These are phyloP conservation scores for Pelecanus crispus DNA, from an alignment of 2,113 vertebrate genomes.

Conservation along the genomic window DNA sequence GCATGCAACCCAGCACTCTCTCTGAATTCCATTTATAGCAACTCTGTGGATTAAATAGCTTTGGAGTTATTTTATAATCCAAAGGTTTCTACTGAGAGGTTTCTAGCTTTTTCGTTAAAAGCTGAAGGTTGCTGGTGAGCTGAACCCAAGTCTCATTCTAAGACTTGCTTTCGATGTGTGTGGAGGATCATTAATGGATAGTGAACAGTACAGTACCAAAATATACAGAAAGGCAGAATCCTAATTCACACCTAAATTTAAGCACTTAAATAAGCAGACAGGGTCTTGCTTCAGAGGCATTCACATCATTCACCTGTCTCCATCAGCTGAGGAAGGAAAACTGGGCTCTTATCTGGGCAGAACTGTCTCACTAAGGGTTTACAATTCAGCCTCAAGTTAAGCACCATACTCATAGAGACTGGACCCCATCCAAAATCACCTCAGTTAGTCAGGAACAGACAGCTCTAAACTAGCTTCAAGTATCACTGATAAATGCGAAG, in stretches of 20 bases:
- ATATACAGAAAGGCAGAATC: background rate
- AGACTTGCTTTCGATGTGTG: background rate
- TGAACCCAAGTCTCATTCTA: background rate
- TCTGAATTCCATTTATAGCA: background rate
- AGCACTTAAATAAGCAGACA: background rate
- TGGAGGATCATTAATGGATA: background rate
- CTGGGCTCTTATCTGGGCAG: background rate
- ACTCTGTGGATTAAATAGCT: background rate
- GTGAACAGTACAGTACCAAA: background rate
- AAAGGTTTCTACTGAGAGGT: background rate
- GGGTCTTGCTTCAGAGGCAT: background rate
- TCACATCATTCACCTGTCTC: background rate
- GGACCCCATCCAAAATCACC: background rate
- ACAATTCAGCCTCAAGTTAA: background rate
- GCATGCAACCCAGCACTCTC: background rate
- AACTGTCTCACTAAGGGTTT: background rate
- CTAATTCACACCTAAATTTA: background rate
- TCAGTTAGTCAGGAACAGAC: background rate
- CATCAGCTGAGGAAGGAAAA: background rate
- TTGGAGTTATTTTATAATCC: background rate
- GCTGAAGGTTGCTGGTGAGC: background rate
- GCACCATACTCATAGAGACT: background rate
- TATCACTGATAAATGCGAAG: background rate
- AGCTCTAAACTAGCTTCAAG: background rate
- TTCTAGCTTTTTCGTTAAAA: background rate